Base-by-base conservation (phyloP, 2,797 vertebrate species). In the Microctenopoma stevenorrisi region DNA sequence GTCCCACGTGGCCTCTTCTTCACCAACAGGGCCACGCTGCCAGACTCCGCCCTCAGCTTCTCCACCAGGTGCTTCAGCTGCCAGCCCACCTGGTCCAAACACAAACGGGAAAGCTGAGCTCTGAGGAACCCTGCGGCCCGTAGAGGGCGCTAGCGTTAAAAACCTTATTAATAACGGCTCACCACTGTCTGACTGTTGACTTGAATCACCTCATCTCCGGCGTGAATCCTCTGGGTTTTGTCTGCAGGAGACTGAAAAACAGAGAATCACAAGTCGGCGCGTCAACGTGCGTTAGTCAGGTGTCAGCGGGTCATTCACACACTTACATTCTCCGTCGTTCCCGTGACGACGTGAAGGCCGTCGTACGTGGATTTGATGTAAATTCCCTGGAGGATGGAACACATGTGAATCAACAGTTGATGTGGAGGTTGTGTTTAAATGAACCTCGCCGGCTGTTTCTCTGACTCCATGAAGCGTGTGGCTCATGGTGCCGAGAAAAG, bases 361-460 rank as follows among this genome's bases (percentile, higher is more conserved):
- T 98, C 96, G n/a, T 98, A 98, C 9, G 97, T 99, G 57, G 97
- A 99, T 74, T 97, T 98, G 89, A 99, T 99, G 89, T 98, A 99
- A 94, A 99, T 97, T 56, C 97, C 97, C 97, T 99, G 86, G 57
- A 46, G 62, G 42, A 51, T 51, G 0, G 57, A 50, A 37, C 58
- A 76, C 13, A 72, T 10, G 9, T 6, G 10, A 25, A 25, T 43
- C 1, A 4, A 42, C 7, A 42, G 35, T 40, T 35, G 14, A 62
- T 7, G 28, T 46, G 49, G 35, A 7, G 47, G 16, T 28, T 48
- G 28, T 54, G 1, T 22, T 51, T 38, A 47, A 67, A 69, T 12
- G 18, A n/a, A 15, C 22, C 40, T 50, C 16, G 2, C 0, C 64
- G 72, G 72, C 60, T 74, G 76, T 37, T 74, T 66, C 65, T 75